Evolutionary conservation across 2,113 vertebrate species (phyloP).

Genomic region (Dasyurus viverrinus): DNA sequence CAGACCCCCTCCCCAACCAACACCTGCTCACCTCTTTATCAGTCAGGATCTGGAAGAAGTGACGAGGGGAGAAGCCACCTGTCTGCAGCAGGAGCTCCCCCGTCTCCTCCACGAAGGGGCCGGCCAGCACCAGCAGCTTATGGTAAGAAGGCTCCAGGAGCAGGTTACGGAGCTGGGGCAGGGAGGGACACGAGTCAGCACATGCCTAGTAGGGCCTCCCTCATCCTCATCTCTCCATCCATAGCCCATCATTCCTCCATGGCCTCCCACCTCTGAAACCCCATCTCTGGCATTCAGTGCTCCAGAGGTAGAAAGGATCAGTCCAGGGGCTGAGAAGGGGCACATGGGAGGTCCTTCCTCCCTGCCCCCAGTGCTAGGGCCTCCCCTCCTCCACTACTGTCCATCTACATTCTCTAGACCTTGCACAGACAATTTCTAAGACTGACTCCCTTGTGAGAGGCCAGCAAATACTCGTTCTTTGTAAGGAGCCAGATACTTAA

Average conservation of each 20-base stretch:
- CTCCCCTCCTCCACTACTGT: background rate
- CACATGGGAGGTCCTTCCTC: background rate
- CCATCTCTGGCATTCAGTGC: background rate
- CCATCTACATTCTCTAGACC: too few species aligned
- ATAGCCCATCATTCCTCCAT: background rate
- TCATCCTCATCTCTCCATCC: background rate
- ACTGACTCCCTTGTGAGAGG: background rate
- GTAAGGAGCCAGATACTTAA: too few species aligned
- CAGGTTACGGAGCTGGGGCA: constrained; percentile 89
- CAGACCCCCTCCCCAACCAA: background rate
- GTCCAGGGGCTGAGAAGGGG: background rate
- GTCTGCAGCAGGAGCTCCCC: constrained; percentile 93
- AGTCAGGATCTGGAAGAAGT: constrained; percentile 90
- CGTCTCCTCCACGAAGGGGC: constrained; percentile 90
- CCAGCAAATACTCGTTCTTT: background rate
- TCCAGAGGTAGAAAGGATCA: background rate
- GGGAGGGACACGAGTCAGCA: background rate
- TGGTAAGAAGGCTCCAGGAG: constrained; percentile 88
- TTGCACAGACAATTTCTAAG: background rate
- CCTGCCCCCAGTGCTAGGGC: too few species aligned
- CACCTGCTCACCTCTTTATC: constrained; percentile 89
- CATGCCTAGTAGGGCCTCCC: too few species aligned
- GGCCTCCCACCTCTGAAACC: background rate
- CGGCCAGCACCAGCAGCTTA: constrained; percentile 93
- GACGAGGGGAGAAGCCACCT: constrained; percentile 88